Evolutionary conservation across 2,797 vertebrate species (phyloP).

Genomic region (Coreius guichenoti): DNA sequence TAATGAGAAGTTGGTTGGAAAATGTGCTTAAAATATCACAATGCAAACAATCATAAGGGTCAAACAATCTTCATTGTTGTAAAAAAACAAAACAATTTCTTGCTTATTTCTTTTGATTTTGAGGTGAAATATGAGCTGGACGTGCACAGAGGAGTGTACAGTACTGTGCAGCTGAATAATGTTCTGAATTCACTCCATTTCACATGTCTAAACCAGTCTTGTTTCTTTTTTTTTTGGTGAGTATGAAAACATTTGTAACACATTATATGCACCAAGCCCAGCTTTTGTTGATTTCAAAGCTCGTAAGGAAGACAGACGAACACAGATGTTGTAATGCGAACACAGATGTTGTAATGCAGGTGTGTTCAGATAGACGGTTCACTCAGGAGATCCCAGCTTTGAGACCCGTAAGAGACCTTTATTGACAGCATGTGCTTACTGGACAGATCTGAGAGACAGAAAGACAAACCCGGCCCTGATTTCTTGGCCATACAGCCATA

Average conservation of each 20-base stretch:
- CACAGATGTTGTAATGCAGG: neutral
- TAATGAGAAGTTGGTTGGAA: neutral
- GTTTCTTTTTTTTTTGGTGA: neutral
- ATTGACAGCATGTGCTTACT: neutral
- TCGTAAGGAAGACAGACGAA: neutral
- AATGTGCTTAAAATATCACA: neutral
- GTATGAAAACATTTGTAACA: neutral
- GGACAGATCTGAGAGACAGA: neutral
- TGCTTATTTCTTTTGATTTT: neutral
- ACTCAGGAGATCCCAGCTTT: neutral
- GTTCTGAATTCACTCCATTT: neutral
- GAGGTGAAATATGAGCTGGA: conserved; percentile 15
- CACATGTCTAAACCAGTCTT: neutral
- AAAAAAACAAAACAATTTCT: neutral
- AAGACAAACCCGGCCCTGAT: neutral
- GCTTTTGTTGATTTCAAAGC: neutral
- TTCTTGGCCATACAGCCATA: neutral
- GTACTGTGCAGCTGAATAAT: neutral
- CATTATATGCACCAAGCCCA: neutral
- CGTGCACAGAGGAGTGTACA: neutral
- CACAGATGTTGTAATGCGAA: neutral
- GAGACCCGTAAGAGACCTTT: neutral
- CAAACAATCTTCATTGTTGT: neutral
- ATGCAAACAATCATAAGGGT: neutral
- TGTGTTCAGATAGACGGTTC: neutral